phyloP scores from a whole-genome alignment of 1,140 invertebrate genomes.

The Hydropsyche tenuis region DNA sequence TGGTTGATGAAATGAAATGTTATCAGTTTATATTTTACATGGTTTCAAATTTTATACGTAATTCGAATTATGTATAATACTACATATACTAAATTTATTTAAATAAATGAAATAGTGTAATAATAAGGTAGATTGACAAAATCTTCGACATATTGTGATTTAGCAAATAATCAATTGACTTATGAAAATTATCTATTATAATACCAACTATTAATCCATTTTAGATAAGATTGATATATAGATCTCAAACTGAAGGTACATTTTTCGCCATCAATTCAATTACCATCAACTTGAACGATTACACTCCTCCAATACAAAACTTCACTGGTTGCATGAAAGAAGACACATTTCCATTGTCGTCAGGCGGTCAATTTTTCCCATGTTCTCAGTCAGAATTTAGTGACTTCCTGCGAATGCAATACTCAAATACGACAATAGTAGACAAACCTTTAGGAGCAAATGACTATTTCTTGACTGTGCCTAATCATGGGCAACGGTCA shows the following conservation, averaged over 20 bases:
- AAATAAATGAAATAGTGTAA: too few relatives aligned
- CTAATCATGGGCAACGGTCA: neutral
- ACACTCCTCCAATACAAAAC: neutral
- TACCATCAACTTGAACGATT: neutral
- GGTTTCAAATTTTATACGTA: too few relatives aligned
- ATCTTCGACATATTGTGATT: too few relatives aligned
- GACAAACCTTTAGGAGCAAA: neutral
- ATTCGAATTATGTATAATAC: too few relatives aligned
- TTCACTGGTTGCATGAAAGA: neutral
- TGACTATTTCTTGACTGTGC: neutral
- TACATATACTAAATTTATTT: too few relatives aligned
- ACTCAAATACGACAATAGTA: neutral
- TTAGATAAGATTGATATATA: neutral
- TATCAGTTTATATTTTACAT: too few relatives aligned
- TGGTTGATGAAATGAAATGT: too few relatives aligned
- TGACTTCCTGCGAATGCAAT: neutral
- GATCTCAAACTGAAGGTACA: neutral
- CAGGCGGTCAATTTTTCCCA: neutral
- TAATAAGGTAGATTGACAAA: too few relatives aligned
- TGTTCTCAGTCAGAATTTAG: neutral
- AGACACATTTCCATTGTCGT: neutral
- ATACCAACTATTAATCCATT: neutral
- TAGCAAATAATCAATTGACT: too few relatives aligned
- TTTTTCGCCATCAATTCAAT: neutral
- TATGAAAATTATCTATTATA: too few relatives aligned